Evolutionary conservation across 2,797 vertebrate species (phyloP).

Genomic region (Rousettus madagascariensis): DNA sequence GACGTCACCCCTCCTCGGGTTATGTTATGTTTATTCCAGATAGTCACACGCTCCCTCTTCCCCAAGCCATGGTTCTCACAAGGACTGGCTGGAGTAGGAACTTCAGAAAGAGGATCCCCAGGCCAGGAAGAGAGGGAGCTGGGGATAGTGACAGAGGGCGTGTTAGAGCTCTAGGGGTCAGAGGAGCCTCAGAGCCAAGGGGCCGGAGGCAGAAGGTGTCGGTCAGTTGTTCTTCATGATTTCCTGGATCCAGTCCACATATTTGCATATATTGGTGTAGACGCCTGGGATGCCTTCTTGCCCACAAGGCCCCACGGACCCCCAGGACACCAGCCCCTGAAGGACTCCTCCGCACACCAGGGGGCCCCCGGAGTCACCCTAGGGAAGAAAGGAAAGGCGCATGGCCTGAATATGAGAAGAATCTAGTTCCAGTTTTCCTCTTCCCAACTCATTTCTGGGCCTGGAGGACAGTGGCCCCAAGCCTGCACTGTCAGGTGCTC

Average conservation of each 20-base stretch:
- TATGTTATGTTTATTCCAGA: slow-evolving; percentile 52
- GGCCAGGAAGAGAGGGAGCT: neutral
- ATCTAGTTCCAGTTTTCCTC: neutral
- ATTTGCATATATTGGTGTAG: slow-evolving; percentile 78
- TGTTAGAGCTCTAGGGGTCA: neutral
- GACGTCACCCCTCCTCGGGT: neutral
- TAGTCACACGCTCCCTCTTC: neutral
- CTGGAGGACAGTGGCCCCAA: neutral
- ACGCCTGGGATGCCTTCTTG: slow-evolving; percentile 74
- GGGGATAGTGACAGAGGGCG: neutral
- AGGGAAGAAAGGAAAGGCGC: neutral
- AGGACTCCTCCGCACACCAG: slow-evolving; percentile 75
- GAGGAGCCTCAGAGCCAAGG: neutral
- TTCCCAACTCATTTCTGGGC: neutral
- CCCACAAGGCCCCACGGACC: slow-evolving; percentile 75
- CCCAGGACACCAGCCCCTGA: slow-evolving; percentile 80
- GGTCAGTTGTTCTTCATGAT: slow-evolving; percentile 53
- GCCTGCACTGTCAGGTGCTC: neutral
- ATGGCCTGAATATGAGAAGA: neutral
- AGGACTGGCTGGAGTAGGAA: neutral
- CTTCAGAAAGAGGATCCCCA: neutral
- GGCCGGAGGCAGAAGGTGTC: too few relatives aligned
- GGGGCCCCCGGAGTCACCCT: slow-evolving; percentile 81
- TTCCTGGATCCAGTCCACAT: slow-evolving; percentile 66
- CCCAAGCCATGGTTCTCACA: neutral